Evolutionary conservation across 2,888 invertebrate species (phyloP).

Genomic region (Apamea monoglypha): DNA sequence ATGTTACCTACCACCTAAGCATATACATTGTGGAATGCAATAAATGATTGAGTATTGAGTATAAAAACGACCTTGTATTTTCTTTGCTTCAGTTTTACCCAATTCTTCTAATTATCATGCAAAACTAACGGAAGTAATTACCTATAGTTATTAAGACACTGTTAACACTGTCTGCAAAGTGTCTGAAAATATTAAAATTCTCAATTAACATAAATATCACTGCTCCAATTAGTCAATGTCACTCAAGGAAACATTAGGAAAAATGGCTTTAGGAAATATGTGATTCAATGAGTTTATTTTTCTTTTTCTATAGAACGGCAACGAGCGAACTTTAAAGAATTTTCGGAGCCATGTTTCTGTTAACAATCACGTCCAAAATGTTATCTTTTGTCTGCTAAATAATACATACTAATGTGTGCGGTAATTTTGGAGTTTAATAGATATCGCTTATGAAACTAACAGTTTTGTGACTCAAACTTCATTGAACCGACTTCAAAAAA

Average conservation of each 20-base stretch:
- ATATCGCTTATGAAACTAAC: not conserved
- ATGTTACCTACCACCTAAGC: too few relatives aligned
- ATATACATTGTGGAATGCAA: too few relatives aligned
- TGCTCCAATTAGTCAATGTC: constrained; percentile 46
- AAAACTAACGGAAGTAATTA: constrained; percentile 25
- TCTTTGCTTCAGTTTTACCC: not conserved
- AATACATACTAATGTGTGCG: not conserved
- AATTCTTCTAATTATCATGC: not conserved
- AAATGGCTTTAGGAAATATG: constrained; percentile 20
- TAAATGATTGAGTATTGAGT: too few relatives aligned
- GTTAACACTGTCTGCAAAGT: not conserved
- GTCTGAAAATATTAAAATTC: constrained; percentile 40
- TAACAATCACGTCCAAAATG: constrained; percentile 12
- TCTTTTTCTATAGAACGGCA: constrained; percentile 5
- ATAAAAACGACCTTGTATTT: constrained; percentile 4
- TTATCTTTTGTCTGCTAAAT: constrained; percentile 18
- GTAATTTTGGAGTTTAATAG: constrained; percentile 3
- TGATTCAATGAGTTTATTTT: constrained; percentile 16
- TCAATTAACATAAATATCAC: constrained; percentile 34
- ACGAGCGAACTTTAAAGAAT: constrained; percentile 9
- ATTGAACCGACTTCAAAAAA: too few relatives aligned
- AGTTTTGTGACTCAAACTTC: not conserved
- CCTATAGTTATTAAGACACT: not conserved
- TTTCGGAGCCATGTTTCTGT: constrained; percentile 12
- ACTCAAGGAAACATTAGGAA: constrained; percentile 21